Conservation (phyloP, 1,140 invertebrate species). For the Bombus waltoni region DNA sequence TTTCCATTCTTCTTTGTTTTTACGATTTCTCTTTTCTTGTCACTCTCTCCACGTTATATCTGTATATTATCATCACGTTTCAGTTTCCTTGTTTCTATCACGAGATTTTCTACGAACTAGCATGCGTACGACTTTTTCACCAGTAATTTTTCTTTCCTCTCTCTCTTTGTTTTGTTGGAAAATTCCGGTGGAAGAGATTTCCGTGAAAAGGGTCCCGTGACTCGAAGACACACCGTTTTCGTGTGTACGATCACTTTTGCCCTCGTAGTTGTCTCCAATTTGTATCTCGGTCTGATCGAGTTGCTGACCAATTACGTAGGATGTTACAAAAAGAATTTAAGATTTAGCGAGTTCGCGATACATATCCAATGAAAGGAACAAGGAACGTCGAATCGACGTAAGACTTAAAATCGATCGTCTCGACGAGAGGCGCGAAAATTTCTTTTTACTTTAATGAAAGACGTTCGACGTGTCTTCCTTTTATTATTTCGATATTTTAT, state of each 20-base stretch:
- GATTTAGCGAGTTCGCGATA: background rate
- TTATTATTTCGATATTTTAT: background rate
- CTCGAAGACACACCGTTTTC: background rate
- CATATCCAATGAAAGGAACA: too few species aligned
- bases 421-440: background rate
- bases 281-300: background rate
- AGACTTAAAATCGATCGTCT: too few species aligned
- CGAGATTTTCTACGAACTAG: constrained; percentile 42
- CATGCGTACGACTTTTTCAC: constrained; percentile 41
- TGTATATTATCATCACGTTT: constrained; percentile 18
- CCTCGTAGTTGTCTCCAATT: background rate
- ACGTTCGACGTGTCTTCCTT: background rate
- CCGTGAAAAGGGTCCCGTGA: background rate
- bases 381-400: background rate
- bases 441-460: background rate
- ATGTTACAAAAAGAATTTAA: background rate
- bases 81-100: background rate
- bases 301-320: background rate
- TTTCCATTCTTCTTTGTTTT: background rate
- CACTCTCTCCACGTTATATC: constrained; percentile 4
- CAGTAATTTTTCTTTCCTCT: background rate
- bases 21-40: constrained; percentile 28
- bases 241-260: background rate
- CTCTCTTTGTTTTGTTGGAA: background rate
- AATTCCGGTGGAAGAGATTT: background rate